Evolutionary conservation across 2,888 invertebrate species (phyloP).

Genomic region (Eutolmus rufibarbis): DNA sequence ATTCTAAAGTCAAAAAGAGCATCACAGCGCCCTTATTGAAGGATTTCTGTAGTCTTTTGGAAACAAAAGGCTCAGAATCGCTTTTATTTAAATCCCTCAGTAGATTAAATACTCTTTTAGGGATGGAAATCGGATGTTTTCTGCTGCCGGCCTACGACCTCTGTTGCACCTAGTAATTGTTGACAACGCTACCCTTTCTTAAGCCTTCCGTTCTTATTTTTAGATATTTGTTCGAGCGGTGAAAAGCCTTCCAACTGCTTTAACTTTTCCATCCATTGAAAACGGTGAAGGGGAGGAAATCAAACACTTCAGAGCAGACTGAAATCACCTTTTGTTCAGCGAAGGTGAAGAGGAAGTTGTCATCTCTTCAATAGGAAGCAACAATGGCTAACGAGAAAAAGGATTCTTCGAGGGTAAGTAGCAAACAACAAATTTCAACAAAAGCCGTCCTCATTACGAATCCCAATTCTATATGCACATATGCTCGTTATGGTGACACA

Average conservation of each 20-base stretch:
- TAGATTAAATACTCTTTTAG: neutral
- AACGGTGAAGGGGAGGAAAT: conserved; percentile 29
- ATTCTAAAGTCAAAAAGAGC: neutral
- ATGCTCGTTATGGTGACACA: neutral
- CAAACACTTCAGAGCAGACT: conserved; percentile 39
- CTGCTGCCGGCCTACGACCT: neutral
- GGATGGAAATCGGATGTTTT: neutral
- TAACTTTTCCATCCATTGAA: conserved; percentile 34
- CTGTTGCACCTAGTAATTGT: neutral
- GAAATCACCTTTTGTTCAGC: conserved; percentile 23
- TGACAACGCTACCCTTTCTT: conserved; percentile 8
- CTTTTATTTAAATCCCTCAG: neutral
- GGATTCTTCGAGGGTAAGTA: conserved; percentile 54
- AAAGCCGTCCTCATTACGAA: conserved; percentile 36
- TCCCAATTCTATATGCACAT: neutral
- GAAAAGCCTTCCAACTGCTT: conserved; percentile 32
- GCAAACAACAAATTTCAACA: conserved; percentile 46
- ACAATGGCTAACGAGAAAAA: conserved; percentile 55
- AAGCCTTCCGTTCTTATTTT: conserved; percentile 23
- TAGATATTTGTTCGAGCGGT: conserved; percentile 11
- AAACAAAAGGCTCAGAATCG: neutral
- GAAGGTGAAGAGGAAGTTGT: conserved; percentile 36
- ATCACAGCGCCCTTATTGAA: neutral
- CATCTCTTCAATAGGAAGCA: conserved; percentile 45
- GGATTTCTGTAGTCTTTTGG: neutral